These are phyloP conservation scores for Stegana nigrithorax DNA, from an alignment of 2,888 invertebrate genomes.

Conservation along the genomic window DNA sequence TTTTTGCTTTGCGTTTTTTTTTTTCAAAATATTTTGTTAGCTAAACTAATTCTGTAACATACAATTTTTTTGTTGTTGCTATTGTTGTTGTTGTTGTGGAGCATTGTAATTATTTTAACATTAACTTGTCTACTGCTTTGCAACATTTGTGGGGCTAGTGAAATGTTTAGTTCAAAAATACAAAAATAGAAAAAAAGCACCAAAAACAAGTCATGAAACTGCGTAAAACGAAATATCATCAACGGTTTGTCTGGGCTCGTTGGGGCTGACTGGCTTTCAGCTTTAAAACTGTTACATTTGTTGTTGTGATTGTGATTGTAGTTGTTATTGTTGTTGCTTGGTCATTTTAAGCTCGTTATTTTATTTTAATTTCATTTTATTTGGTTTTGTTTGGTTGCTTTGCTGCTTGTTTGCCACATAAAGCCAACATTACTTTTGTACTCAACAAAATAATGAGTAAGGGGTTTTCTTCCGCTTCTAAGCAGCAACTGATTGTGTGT, in stretches of 20 bases:
- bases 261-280: background rate
- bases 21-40: background rate
- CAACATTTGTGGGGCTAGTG: too few species aligned
- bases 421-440: slow-evolving; percentile 14
- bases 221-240: background rate
- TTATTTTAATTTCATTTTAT: too few species aligned
- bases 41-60: background rate
- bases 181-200: too few species aligned
- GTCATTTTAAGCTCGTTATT: background rate
- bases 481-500: too few species aligned
- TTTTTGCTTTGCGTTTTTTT: slow-evolving; percentile 8
- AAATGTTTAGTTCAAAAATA: too few species aligned
- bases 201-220: too few species aligned
- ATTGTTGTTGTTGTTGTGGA: background rate
- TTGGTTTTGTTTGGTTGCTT: slow-evolving; percentile 21
- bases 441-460: slow-evolving; percentile 44
- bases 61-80: slow-evolving; percentile 17
- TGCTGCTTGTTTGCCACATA: slow-evolving; percentile 20
- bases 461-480: slow-evolving; percentile 42
- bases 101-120: slow-evolving; percentile 55
- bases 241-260: too few species aligned
- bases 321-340: too few species aligned
- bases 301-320: too few species aligned
- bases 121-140: slow-evolving; percentile 33
- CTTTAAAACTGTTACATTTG: too few species aligned